Evolutionary conservation across 2,113 vertebrate genomes (phyloP).

Genomic region (Budorcas taxicolor): DNA sequence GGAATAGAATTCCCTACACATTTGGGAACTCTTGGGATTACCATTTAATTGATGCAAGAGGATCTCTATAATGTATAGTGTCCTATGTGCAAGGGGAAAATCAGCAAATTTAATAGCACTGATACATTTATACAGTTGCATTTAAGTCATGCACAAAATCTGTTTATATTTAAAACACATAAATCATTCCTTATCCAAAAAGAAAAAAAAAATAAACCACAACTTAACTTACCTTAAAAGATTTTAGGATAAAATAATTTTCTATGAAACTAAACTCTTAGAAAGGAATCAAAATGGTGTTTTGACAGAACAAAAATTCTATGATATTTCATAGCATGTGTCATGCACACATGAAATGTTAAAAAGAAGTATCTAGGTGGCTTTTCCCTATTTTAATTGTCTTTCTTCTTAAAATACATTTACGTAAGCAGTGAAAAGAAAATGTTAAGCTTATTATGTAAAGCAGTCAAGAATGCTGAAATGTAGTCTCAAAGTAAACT

Average conservation of each 20-base stretch:
- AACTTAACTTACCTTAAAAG: neutral
- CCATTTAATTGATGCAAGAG: constrained; percentile 37
- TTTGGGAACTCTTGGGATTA: neutral
- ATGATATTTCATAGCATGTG: neutral
- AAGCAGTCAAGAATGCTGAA: neutral
- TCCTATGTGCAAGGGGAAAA: neutral
- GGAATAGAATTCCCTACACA: constrained; percentile 42
- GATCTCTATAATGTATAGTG: neutral
- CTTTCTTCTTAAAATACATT: neutral
- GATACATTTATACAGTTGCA: neutral
- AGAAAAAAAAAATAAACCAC: neutral
- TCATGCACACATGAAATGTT: neutral
- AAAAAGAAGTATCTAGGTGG: neutral
- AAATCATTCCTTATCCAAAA: neutral
- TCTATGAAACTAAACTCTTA: neutral
- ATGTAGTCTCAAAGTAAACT: neutral
- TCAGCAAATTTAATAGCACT: neutral
- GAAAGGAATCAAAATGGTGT: neutral
- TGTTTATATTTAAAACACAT: neutral
- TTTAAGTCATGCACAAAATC: neutral
- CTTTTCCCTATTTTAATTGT: neutral
- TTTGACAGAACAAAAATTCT: neutral
- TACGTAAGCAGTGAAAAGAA: neutral
- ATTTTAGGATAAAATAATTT: constrained; percentile 9
- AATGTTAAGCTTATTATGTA: neutral